Evolutionary conservation across 2,888 invertebrate genomes (phyloP).

Genomic region (Spilosoma lubricipeda): DNA sequence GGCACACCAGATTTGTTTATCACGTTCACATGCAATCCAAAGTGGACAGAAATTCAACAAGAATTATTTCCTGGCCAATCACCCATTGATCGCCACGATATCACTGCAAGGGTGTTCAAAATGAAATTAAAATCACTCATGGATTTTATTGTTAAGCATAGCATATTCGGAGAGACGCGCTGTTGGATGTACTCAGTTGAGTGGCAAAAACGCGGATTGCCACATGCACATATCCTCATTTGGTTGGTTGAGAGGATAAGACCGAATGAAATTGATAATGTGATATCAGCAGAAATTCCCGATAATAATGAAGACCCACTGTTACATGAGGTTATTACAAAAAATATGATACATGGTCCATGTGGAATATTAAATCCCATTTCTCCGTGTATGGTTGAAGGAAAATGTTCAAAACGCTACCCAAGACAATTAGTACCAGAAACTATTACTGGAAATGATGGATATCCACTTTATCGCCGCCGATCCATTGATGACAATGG

Average conservation of each 20-base stretch:
- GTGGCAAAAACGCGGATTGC: too few relatives aligned
- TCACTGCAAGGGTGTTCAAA: too few relatives aligned
- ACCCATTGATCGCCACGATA: too few relatives aligned
- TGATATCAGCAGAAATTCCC: constrained; percentile 4
- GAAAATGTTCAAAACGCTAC: constrained; percentile 24
- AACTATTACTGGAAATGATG: constrained; percentile 19
- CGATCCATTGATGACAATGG: constrained; percentile 45
- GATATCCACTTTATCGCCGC: constrained; percentile 48
- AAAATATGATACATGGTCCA: neutral
- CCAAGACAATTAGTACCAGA: constrained; percentile 12
- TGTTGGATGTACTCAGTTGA: too few relatives aligned
- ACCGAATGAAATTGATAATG: constrained; percentile 1
- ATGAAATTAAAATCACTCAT: too few relatives aligned
- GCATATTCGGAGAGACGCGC: constrained; percentile 23
- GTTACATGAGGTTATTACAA: neutral
- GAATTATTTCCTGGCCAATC: too few relatives aligned
- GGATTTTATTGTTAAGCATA: too few relatives aligned
- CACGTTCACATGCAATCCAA: too few relatives aligned
- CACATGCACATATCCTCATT: neutral
- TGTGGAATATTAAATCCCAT: neutral
- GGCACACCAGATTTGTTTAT: too few relatives aligned
- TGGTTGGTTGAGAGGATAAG: neutral
- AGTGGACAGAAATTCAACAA: too few relatives aligned
- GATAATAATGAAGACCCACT: neutral
- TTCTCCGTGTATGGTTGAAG: constrained; percentile 28